A percentile compares a stretch with the other conserved stretches of the same genome.
Evolutionary conservation across 1,140 invertebrate genomes (phyloP).

Genomic region (Apis mellifera): Amel_HAv3.1 CM009942.2:484501-485000

Average conservation of each 20-base stretch:
- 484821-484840: conserved; percentile 6
- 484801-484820: not conserved
- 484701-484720: no score
- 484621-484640: conserved; percentile 61
- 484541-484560: conserved; percentile 49
- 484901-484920: conserved; percentile 51
- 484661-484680: not conserved
- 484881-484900: conserved; percentile 53
- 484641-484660: conserved; percentile 51
- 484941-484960: conserved; percentile 67
- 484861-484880: conserved; percentile 57
- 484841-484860: conserved; percentile 25
- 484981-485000: conserved; percentile 30
- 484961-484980: conserved; percentile 73
- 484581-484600: conserved; percentile 67
- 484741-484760: no score
- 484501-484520: conserved; percentile 66
- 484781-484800: no score
- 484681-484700: not conserved
- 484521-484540: conserved; percentile 44
- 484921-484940: conserved; percentile 73
- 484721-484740: no score
- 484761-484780: no score
- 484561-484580: conserved; percentile 72
- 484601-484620: conserved; percentile 58